Evolutionary conservation across 1,140 invertebrate genomes (phyloP).

Genomic region (Ostrea edulis): DNA sequence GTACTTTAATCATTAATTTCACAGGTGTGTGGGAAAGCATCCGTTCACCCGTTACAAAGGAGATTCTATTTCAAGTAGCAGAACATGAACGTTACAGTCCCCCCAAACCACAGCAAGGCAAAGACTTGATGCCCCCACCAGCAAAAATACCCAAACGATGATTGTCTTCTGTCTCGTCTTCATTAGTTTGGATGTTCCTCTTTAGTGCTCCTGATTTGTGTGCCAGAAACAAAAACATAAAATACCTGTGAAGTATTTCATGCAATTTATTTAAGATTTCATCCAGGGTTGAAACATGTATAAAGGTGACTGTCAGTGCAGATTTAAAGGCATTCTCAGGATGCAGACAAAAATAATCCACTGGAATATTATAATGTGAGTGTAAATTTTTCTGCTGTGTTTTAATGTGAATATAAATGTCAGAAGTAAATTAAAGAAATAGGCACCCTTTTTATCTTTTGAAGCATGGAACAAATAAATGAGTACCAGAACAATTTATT

Average conservation of each 20-base stretch:
- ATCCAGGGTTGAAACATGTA: background rate
- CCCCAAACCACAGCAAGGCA: background rate
- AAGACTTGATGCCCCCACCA: conserved; percentile 49
- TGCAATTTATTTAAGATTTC: background rate
- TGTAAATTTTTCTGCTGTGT: background rate
- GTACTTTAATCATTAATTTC: conserved; percentile 46
- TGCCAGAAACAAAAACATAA: background rate
- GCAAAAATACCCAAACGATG: conserved; percentile 51
- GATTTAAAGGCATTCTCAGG: no score
- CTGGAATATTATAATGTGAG: background rate
- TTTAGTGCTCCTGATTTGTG: background rate
- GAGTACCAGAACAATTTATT: no score
- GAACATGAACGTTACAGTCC: conserved; percentile 73
- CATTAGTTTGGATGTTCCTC: background rate
- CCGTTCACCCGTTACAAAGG: conserved; percentile 88
- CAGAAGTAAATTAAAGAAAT: background rate
- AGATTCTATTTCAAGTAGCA: conserved; percentile 88
- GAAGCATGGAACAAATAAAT: no score
- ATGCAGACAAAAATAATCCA: background rate
- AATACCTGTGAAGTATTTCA: background rate
- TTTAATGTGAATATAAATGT: background rate
- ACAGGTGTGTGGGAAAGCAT: conserved; percentile 82
- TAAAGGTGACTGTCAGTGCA: background rate
- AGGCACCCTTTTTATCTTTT: background rate
- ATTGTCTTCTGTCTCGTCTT: background rate